A percentile compares a stretch with the other conserved stretches of the same genome.
Conservation (phyloP, 2,113 vertebrate species). For the Salvator merianae region DNA sequence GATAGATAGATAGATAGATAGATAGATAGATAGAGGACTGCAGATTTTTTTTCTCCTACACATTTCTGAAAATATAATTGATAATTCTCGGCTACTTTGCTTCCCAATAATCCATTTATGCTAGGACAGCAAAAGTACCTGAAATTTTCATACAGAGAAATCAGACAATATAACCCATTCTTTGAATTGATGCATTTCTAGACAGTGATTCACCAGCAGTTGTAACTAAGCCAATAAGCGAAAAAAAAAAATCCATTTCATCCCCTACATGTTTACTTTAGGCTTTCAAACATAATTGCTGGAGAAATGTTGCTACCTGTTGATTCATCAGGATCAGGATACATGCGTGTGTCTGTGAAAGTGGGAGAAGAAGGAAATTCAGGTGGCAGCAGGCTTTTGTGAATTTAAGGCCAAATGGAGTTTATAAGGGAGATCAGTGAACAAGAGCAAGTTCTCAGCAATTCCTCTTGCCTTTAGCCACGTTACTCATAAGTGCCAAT, state of each 20-base stretch:
- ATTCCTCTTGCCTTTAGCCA: too few relatives aligned
- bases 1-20: too few relatives aligned
- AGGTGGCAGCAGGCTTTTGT: neutral
- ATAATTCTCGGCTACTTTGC: neutral
- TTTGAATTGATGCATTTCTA: constrained; percentile 25
- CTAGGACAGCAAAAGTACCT: neutral
- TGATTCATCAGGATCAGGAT: neutral
- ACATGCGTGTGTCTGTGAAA: neutral
- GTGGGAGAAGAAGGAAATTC: neutral
- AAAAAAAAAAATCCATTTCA: constrained; percentile 1
- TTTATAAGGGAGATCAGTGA: too few relatives aligned
- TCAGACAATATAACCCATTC: constrained; percentile 11
- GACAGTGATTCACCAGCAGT: constrained; percentile 34
- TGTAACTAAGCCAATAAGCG: constrained; percentile 32
- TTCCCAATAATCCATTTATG: neutral
- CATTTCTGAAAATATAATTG: neutral
- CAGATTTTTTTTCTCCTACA: neutral
- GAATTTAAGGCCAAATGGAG: neutral
- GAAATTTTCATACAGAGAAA: neutral
- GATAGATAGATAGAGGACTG: too few relatives aligned
- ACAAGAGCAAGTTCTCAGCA: too few relatives aligned
- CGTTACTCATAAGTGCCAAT: too few relatives aligned
- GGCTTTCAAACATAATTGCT: constrained; percentile 21
- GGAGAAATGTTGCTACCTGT: constrained; percentile 30
- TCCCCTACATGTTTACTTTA: constrained; percentile 22